Evolutionary conservation across 2,797 vertebrate genomes (phyloP).

Genomic region (Otus scops): DNA sequence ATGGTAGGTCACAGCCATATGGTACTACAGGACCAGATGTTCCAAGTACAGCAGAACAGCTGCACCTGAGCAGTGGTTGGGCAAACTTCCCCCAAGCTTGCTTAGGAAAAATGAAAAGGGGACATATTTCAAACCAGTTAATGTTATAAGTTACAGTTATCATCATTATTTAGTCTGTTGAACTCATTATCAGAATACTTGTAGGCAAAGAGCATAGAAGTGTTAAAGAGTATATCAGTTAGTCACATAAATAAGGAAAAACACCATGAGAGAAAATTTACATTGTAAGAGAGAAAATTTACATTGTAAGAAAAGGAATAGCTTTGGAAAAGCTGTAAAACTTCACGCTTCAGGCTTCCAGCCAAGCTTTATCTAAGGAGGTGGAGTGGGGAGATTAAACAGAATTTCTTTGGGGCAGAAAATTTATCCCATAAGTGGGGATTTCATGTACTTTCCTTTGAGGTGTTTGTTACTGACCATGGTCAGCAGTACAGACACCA

Average conservation of each 20-base stretch:
- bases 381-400: background rate
- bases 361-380: constrained; percentile 20
- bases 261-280: constrained; percentile 3
- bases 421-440: background rate
- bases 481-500: background rate
- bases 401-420: background rate
- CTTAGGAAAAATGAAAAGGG: background rate
- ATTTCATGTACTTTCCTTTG: background rate
- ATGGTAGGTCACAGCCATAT: background rate
- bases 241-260: background rate
- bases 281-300: constrained; percentile 10
- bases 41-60: background rate
- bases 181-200: background rate
- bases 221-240: background rate
- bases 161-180: background rate
- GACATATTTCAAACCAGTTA: background rate
- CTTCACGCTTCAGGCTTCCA: constrained; percentile 2
- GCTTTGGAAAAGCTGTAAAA: constrained; percentile 31
- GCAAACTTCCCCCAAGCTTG: background rate
- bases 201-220: background rate
- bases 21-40: constrained; percentile 33
- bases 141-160: background rate
- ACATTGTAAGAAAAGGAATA: constrained; percentile 6
- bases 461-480: accelerated
- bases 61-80: background rate